phyloP scores from a whole-genome alignment of 1,140 invertebrate species.

The Penaeus chinensis region DNA sequence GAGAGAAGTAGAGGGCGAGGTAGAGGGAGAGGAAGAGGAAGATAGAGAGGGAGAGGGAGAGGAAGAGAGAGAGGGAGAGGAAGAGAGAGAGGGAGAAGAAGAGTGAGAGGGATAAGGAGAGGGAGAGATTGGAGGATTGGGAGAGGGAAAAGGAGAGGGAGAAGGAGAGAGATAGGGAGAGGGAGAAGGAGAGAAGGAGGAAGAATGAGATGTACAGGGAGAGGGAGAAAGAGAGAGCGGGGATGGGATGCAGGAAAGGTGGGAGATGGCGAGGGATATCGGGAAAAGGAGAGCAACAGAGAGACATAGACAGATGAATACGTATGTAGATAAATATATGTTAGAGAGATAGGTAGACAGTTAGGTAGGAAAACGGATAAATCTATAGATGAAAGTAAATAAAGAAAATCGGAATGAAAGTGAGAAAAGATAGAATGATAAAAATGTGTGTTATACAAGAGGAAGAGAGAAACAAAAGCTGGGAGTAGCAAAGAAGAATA shows the following conservation, averaged over 20 bases:
- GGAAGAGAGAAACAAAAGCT: too few relatives aligned
- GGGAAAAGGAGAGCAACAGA: background rate
- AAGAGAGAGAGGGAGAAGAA: slow-evolving; percentile 12
- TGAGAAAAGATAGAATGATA: too few relatives aligned
- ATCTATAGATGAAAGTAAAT: too few relatives aligned
- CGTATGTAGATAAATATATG: too few relatives aligned
- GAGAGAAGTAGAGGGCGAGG: background rate
- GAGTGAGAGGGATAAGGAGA: background rate
- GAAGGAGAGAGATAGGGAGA: too few relatives aligned
- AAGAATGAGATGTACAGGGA: background rate
- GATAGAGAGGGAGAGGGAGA: too few relatives aligned
- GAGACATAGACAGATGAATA: background rate
- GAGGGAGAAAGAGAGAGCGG: background rate
- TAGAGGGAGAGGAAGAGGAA: background rate
- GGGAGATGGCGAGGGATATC: background rate
- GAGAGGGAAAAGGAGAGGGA: too few relatives aligned
- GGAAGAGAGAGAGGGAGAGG: slow-evolving; percentile 20
- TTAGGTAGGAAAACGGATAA: too few relatives aligned
- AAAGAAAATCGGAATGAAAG: too few relatives aligned
- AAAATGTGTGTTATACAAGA: too few relatives aligned
- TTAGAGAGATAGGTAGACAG: too few relatives aligned
- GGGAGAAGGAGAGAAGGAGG: background rate
- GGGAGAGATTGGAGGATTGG: background rate
- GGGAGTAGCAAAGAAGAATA: too few relatives aligned
- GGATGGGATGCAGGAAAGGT: background rate